phyloP scores from a whole-genome alignment of 2,113 vertebrate species.

The Hemicordylus capensis region DNA sequence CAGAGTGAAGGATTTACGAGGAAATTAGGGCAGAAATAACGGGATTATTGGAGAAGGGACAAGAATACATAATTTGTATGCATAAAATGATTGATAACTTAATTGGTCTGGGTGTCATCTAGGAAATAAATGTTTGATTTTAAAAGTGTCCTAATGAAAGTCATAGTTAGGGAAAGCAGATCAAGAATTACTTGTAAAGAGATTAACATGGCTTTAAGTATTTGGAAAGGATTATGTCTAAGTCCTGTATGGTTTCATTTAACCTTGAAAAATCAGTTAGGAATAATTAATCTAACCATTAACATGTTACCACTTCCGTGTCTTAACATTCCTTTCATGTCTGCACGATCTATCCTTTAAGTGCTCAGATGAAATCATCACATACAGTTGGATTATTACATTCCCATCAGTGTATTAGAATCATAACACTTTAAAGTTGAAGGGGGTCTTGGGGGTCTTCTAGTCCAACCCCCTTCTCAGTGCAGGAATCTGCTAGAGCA shows the following conservation, averaged over 20 bases:
- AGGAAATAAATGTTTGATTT: background rate
- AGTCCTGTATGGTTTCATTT: background rate
- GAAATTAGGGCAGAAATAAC: background rate
- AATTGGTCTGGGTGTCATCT: background rate
- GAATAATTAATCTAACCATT: background rate
- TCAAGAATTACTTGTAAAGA: background rate
- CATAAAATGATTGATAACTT: background rate
- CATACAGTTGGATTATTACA: background rate
- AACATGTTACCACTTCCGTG: background rate
- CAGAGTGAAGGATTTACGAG: background rate
- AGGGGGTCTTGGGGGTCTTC: too few relatives aligned
- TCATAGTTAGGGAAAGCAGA: background rate
- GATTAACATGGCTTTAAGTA: slow-evolving; percentile 13
- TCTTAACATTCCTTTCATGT: background rate
- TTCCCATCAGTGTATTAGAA: background rate
- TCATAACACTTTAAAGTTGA: too few relatives aligned
- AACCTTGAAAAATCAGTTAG: slow-evolving; percentile 18
- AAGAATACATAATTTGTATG: background rate
- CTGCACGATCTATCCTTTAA: background rate
- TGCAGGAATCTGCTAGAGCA: too few relatives aligned
- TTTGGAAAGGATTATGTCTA: slow-evolving; percentile 9
- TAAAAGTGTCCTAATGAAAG: background rate
- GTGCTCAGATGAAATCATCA: background rate
- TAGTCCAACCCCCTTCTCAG: too few relatives aligned
- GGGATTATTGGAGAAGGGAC: background rate